A percentile compares a stretch with the other conserved stretches of the same genome.
Evolutionary conservation across 1,140 invertebrate genomes (phyloP).

Genomic region (Contarinia nasturtii): DNA sequence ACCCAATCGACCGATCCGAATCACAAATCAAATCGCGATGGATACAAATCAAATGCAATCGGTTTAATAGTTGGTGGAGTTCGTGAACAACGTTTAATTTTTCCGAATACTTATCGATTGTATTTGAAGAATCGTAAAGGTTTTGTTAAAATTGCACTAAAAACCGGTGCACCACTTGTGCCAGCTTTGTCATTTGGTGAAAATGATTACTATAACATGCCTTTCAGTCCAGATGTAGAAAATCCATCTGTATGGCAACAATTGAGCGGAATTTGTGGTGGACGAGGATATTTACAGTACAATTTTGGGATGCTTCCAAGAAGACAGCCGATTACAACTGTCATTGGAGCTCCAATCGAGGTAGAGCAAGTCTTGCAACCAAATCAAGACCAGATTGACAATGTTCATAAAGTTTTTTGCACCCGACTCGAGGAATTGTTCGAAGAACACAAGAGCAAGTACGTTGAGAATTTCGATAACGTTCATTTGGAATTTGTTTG

Average conservation of each 20-base stretch:
- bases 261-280: slow-evolving; percentile 50
- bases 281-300: slow-evolving; percentile 79
- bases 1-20: too few relatives aligned
- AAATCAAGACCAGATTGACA: slow-evolving; percentile 48
- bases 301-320: slow-evolving; percentile 67
- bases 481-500: slow-evolving; percentile 6
- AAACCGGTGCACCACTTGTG: slow-evolving; percentile 56
- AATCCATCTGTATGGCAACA: slow-evolving; percentile 40
- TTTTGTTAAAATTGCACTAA: slow-evolving; percentile 59
- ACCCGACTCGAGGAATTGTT: slow-evolving; percentile 49
- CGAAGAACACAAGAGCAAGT: slow-evolving; percentile 60
- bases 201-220: slow-evolving; percentile 64
- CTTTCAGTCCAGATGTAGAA: slow-evolving; percentile 52
- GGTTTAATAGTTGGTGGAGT: slow-evolving; percentile 65
- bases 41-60: slow-evolving; percentile 22
- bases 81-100: slow-evolving; percentile 50
- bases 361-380: slow-evolving; percentile 49
- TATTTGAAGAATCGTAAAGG: slow-evolving; percentile 57
- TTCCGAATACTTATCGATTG: slow-evolving; percentile 44
- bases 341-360: slow-evolving; percentile 71
- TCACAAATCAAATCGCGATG: slow-evolving; percentile 15
- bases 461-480: slow-evolving; percentile 37
- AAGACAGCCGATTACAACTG: slow-evolving; percentile 55
- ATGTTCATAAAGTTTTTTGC: slow-evolving; percentile 55
- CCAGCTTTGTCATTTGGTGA: slow-evolving; percentile 86